These are phyloP conservation scores for Trachelus tabidus DNA, from an alignment of 2,888 invertebrate genomes.

Conservation along the genomic window DNA sequence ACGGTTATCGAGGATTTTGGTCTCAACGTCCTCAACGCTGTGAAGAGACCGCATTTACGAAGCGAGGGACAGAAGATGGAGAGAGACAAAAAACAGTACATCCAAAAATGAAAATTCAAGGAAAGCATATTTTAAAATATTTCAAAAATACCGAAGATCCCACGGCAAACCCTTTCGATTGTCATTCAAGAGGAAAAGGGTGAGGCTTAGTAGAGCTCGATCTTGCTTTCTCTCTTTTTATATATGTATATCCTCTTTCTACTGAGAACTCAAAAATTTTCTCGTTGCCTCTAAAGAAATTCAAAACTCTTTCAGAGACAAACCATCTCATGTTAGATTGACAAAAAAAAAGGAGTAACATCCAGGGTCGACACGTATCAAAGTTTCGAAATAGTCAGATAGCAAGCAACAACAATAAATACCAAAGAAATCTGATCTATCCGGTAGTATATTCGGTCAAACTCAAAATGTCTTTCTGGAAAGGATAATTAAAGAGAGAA, in stretches of 20 bases:
- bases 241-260: not conserved
- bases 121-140: not conserved
- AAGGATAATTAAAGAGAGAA: not conserved
- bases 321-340: not conserved
- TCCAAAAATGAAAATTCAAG: not conserved
- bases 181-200: not conserved
- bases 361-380: not conserved
- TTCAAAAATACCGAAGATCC: not conserved
- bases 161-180: not conserved
- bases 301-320: not conserved
- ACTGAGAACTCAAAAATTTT: not conserved
- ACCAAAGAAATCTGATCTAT: not conserved
- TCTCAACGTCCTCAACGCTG: not conserved
- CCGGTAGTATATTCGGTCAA: not conserved
- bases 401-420: not conserved
- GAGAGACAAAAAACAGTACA: not conserved
- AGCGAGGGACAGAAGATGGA: not conserved
- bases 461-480: not conserved
- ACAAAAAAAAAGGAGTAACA: not conserved
- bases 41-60: not conserved
- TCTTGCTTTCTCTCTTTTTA: constrained; percentile 14
- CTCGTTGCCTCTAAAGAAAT: not conserved
- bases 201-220: not conserved
- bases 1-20: not conserved
- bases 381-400: not conserved